These are phyloP conservation scores for Drosophila mulleri DNA, from an alignment of 2,888 invertebrate species.

Conservation along the genomic window DNA sequence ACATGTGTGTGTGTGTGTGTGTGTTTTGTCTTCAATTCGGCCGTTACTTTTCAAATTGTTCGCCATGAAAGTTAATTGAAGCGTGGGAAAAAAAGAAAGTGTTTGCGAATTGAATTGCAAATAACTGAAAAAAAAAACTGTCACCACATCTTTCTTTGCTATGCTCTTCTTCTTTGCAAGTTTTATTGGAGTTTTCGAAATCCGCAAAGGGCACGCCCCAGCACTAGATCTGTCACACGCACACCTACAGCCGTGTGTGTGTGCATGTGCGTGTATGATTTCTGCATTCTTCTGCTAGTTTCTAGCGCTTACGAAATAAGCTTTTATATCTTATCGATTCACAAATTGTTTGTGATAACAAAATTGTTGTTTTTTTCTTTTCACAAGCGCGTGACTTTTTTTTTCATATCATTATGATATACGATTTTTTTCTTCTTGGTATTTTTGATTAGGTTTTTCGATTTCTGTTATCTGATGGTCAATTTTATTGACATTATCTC, in stretches of 20 bases:
- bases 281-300: constrained; percentile 11
- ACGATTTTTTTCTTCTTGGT: not conserved
- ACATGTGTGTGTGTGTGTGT: constrained; percentile 1
- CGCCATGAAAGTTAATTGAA: constrained; percentile 44
- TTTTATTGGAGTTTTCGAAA: constrained; percentile 23
- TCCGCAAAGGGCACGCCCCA: constrained; percentile 34
- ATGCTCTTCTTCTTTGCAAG: constrained; percentile 1
- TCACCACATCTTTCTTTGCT: constrained; percentile 31
- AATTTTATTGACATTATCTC: constrained; percentile 38
- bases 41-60: constrained; percentile 48
- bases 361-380: constrained; percentile 20
- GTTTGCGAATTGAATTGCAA: constrained; percentile 54
- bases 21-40: constrained; percentile 29
- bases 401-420: constrained; percentile 15
- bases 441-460: constrained; percentile 38
- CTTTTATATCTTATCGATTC: constrained; percentile 55
- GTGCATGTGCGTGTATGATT: not conserved
- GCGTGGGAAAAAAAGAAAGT: constrained; percentile 78
- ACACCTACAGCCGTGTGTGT: not conserved
- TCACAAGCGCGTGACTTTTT: constrained; percentile 48
- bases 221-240: constrained; percentile 14
- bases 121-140: constrained; percentile 24
- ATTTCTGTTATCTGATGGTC: constrained; percentile 25
- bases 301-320: constrained; percentile 27
- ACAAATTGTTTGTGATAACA: constrained; percentile 46